A percentile compares a stretch with the other conserved stretches of the same genome.
Evolutionary conservation across 2,888 invertebrate species (phyloP).

Genomic region (Dorcus parallelipipedus): DNA sequence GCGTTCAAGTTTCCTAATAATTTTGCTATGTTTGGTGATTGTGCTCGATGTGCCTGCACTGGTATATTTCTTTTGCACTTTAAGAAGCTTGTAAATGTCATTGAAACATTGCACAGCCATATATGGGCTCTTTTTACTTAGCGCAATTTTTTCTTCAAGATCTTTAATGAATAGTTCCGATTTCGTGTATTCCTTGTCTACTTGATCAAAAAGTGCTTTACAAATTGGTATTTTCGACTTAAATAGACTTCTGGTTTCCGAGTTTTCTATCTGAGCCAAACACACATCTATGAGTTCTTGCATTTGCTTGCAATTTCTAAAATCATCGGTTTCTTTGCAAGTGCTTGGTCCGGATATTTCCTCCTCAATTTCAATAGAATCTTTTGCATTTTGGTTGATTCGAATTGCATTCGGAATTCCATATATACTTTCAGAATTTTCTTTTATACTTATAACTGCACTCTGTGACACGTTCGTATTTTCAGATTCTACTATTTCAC

Average conservation of each 20-base stretch:
- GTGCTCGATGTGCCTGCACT: constrained; percentile 22
- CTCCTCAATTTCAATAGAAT: no score
- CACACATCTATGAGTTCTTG: constrained; percentile 11
- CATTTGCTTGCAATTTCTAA: constrained; percentile 2
- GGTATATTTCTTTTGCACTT: neutral
- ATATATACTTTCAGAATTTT: no score
- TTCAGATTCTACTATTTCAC: no score
- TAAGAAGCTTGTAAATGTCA: constrained; percentile 13
- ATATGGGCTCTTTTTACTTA: neutral
- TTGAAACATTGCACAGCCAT: constrained; percentile 5
- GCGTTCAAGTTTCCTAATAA: constrained; percentile 45
- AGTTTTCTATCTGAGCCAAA: constrained; percentile 1
- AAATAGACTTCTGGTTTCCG: constrained; percentile 4
- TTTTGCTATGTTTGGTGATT: constrained; percentile 23
- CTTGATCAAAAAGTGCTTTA: constrained; percentile 11
- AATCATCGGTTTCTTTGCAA: neutral
- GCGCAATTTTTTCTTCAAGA: neutral
- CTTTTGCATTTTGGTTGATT: no score
- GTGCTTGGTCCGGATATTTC: no score
- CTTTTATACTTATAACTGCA: no score
- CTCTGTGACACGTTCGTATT: no score
- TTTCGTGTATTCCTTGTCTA: neutral
- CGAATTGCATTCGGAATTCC: no score
- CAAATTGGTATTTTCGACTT: constrained; percentile 7
- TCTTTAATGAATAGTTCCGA: constrained; percentile 6